Percentiles rank a stretch among this genome's conserved stretches.
Conservation (phyloP, 2,797 vertebrate genomes). For the Manis javanica region DNA sequence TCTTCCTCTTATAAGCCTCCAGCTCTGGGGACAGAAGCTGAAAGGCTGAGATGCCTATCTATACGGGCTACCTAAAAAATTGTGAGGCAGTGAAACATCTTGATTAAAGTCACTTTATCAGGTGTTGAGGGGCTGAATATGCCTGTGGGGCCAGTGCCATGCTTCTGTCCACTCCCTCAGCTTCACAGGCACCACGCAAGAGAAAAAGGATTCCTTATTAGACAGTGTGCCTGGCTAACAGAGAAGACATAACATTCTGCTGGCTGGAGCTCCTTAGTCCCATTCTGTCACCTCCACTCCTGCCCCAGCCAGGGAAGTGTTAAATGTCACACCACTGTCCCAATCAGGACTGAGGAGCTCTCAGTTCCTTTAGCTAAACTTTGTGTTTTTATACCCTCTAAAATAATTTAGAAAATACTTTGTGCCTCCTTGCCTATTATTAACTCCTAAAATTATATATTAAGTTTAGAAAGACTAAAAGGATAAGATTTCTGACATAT, state of each 20-base stretch:
- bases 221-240: conserved; percentile 52
- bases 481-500: background rate
- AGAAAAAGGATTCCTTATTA: conserved; percentile 40
- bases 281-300: background rate
- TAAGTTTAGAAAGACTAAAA: conserved; percentile 10
- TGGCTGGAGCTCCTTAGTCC: background rate
- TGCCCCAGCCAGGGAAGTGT: background rate
- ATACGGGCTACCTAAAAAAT: background rate
- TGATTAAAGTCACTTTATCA: background rate
- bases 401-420: background rate
- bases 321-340: background rate
- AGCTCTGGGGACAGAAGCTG: background rate
- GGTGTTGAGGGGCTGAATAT: background rate
- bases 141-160: background rate
- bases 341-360: background rate
- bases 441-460: conserved; percentile 2
- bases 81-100: background rate
- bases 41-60: background rate
- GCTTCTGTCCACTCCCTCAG: background rate
- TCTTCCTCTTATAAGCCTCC: background rate
- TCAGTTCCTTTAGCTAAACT: background rate
- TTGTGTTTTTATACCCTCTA: background rate
- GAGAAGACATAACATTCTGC: background rate
- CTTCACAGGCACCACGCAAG: conserved; percentile 56
- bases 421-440: background rate